Percentiles rank a stretch among this genome's conserved stretches.
These are phyloP conservation scores for Centropyge bicolor DNA, from an alignment of 2,797 vertebrate genomes.

Conservation along the genomic window DNA sequence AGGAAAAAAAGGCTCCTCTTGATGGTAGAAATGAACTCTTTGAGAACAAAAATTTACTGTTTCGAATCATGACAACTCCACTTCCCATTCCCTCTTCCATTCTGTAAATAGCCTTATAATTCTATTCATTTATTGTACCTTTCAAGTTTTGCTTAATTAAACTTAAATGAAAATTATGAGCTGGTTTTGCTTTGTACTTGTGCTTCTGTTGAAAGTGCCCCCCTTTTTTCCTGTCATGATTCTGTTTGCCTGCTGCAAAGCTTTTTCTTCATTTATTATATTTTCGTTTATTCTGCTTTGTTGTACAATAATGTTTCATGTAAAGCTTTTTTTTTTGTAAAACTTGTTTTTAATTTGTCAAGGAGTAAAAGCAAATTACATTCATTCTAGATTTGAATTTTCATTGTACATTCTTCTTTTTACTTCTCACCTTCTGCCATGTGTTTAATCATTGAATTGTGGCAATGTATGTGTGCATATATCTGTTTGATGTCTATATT, in stretches of 20 bases:
- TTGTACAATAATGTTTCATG: constrained; percentile 45
- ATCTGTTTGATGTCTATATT: constrained; percentile 54
- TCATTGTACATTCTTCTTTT: constrained; percentile 42
- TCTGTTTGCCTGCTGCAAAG: constrained; percentile 30
- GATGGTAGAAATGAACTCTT: constrained; percentile 50
- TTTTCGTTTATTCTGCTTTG: constrained; percentile 47
- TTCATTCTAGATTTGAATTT: constrained; percentile 41
- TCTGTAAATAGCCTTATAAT: constrained; percentile 72
- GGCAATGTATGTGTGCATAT: constrained; percentile 42
- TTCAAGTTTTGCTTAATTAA: constrained; percentile 35
- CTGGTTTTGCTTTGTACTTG: constrained; percentile 30
- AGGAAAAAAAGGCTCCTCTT: constrained; percentile 22
- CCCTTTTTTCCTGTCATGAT: constrained; percentile 46
- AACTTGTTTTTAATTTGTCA: constrained; percentile 39
- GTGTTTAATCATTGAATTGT: constrained; percentile 59
- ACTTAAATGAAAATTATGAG: constrained; percentile 57
- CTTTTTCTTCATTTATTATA: constrained; percentile 33
- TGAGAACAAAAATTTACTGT: constrained; percentile 59
- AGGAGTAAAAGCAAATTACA: constrained; percentile 32
- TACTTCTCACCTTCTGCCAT: constrained; percentile 27
- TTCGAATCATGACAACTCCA: constrained; percentile 56
- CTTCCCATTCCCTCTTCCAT: constrained; percentile 16
- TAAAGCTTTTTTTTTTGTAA: constrained; percentile 24
- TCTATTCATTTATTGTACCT: constrained; percentile 44
- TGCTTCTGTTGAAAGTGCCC: constrained; percentile 40